Conservation (phyloP, 2,888 invertebrate species). For the Alsophila aescularia region DNA sequence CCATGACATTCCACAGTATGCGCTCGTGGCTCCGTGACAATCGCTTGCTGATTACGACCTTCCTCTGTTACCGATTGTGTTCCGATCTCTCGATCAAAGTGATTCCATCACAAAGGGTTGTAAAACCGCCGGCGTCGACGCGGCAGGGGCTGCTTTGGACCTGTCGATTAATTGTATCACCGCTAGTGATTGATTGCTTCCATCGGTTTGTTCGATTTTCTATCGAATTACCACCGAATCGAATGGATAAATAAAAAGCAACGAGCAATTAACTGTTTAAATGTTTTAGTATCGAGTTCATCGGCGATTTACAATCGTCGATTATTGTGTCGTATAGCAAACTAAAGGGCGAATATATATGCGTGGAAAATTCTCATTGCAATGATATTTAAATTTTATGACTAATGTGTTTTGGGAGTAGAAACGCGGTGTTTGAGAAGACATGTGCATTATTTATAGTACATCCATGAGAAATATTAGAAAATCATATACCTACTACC, state of each 20-base stretch:
- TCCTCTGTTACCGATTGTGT: slow-evolving; percentile 62
- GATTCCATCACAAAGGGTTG: slow-evolving; percentile 75
- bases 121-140: slow-evolving; percentile 68
- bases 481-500: too few species aligned
- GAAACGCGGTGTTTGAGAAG: too few species aligned
- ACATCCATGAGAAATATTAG: too few species aligned
- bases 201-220: slow-evolving; percentile 42
- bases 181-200: slow-evolving; percentile 48
- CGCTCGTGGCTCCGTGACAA: slow-evolving; percentile 55
- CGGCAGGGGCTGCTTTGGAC: slow-evolving; percentile 50
- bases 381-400: not conserved
- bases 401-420: not conserved
- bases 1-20: slow-evolving; percentile 45
- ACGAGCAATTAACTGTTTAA: slow-evolving; percentile 18
- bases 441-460: not conserved
- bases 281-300: slow-evolving; percentile 3
- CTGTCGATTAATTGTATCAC: slow-evolving; percentile 67
- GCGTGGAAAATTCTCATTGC: not conserved
- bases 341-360: not conserved
- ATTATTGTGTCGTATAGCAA: not conserved
- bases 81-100: slow-evolving; percentile 65
- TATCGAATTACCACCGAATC: slow-evolving; percentile 23
- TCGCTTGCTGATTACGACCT: slow-evolving; percentile 66
- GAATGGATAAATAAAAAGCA: slow-evolving; percentile 21
- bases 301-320: slow-evolving; percentile 2